Base-by-base conservation (phyloP, 1,140 invertebrate genomes). In the Telenomus remus region DNA sequence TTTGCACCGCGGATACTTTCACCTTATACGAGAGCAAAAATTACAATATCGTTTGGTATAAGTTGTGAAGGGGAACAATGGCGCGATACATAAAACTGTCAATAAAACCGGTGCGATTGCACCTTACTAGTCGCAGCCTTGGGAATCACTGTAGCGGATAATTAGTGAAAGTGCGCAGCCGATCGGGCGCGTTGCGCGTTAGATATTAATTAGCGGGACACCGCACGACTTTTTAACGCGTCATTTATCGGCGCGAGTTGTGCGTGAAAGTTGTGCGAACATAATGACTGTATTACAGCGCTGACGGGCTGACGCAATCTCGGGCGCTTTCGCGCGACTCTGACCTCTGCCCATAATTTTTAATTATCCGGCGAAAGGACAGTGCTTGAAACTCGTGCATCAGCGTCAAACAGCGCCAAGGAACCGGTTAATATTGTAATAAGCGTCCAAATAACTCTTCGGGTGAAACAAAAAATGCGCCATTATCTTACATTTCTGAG, bases 381-480 rank as follows among this genome's bases (percentile, higher is more conserved):
- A 76, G 15, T 37, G 13, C 35, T 19, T 37, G 19, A 34, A 61
- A 61, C 68, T 49, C 37, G 57, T 68, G 42, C 39, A 59, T 55
- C 47, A 44, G 13, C 35, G 33, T 69, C 27, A 49, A 76, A 60
- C 54, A 68, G 47, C 68, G 69, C 69, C 39, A 59, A 72, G 69
- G 60, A 78, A 73, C 64, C 65, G 64, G 63, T 72, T 72, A 63
- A 72, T 77, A 71, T 66, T 71, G 57, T 71, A 66, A 77, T 77
- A 71, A 63, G 68, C 37, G 15, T 57, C 47, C 56, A 72, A 71
- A 72, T 71, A 71, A 61, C 63, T 64, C 59, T 60, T 47, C 60
- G n/a, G 12, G n/a, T 54, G 59, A 27, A 54, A 66, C 59, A 60
- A 73, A 73, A 69, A 59, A 65, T 54, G 2, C 61, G 19, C 56